Evolutionary conservation across 2,888 invertebrate genomes (phyloP), one percentile per base, ranked within the genome.

Genomic region (Girardia tigrina): DNA sequence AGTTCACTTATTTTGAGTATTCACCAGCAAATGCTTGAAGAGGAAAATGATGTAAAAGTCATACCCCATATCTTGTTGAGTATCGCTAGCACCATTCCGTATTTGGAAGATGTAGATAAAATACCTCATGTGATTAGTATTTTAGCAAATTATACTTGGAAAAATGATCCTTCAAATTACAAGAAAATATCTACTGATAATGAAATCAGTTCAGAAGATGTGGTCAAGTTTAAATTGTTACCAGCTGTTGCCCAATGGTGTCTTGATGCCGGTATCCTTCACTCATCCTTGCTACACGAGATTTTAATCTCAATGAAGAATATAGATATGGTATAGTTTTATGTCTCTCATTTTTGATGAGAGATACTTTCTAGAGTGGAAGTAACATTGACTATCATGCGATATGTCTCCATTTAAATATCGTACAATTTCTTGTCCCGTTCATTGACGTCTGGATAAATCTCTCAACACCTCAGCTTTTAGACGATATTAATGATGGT

Each of bases 1-100:
- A 29, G 71, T 20, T 71, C 71, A 26, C 71, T 71, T 29, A 71
- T 71, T 14, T n/a, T 71, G 14, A 71, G 71, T 29, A 29, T 71
- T n/a, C 71, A 28, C 23, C 71, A 71, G n/a, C 71, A 71, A n/a
- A 71, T 71, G 71, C 71, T 71, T n/a, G 71, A 71, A 29, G 71
- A 71, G 27, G 71, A 71, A 29, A 14, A 27, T 14, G 71, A 71
- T 28, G 8, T 28, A n/a, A 28, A 27, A 71, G 71, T 71, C 23
- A 27, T 28, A 4, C 6, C 28, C 4, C 6, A 71, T 28, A 29
- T 71, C 20, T 14, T 71, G 14, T 29, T 14, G n/a, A 28, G 28
- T n/a, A 71, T 71, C 16, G 71, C 71, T 28, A 29, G 27, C 28
- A 27, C 29, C 4, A 28, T 28, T 6, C 27, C 28, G 4, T n/a